Evolutionary conservation across 2,113 vertebrate genomes (phyloP).

Genomic region (Tenrec ecaudatus): DNA sequence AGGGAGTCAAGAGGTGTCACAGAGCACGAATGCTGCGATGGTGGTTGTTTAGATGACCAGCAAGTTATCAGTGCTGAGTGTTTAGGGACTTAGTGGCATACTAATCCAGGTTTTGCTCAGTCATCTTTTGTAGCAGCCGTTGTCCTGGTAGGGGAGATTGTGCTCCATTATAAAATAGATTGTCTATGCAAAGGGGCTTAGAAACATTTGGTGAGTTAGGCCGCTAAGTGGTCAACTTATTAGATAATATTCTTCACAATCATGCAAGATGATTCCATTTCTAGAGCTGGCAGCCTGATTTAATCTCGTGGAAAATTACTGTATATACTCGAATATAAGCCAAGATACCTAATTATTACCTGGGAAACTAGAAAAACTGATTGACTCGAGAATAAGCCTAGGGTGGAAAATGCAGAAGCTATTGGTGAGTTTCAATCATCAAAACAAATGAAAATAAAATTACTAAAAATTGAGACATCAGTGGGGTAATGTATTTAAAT

Average conservation of each 20-base stretch:
- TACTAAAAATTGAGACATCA: too few species aligned
- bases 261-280: neutral
- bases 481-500: too few species aligned
- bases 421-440: too few species aligned
- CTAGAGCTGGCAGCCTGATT: neutral
- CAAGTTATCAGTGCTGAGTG: neutral
- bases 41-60: neutral
- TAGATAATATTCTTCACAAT: neutral
- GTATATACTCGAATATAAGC: too few species aligned
- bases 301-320: neutral
- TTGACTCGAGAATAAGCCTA: too few species aligned
- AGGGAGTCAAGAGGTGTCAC: neutral
- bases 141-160: neutral
- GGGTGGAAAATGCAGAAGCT: too few species aligned
- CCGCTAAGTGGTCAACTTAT: neutral
- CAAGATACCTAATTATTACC: too few species aligned
- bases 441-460: too few species aligned
- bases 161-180: neutral
- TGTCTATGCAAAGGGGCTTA: neutral
- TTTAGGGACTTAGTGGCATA: neutral
- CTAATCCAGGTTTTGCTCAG: neutral
- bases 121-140: neutral
- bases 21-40: neutral
- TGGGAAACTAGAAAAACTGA: too few species aligned
- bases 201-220: neutral